These are phyloP conservation scores for Catharus minimus DNA, from an alignment of 2,113 vertebrate species.

Conservation along the genomic window DNA sequence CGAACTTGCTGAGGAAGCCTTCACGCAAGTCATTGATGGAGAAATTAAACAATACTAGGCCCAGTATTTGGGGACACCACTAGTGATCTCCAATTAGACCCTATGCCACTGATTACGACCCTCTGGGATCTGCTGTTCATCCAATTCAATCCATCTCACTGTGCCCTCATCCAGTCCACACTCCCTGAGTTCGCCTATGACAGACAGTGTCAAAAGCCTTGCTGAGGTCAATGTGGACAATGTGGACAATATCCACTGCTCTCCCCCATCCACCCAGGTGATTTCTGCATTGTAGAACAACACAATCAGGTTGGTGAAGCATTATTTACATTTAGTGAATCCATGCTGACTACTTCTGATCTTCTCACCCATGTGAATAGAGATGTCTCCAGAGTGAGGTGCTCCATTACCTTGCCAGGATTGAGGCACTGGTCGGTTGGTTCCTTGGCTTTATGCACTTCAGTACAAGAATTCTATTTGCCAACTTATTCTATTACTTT, in stretches of 20 bases:
- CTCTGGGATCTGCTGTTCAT: background rate
- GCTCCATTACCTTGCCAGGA: background rate
- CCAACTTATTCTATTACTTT: background rate
- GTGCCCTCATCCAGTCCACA: background rate
- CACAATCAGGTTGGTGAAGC: background rate
- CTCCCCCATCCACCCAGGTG: background rate
- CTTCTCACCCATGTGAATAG: background rate
- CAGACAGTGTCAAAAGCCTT: background rate
- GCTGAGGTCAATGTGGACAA: background rate
- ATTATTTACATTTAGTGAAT: background rate
- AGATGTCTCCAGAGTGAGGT: background rate
- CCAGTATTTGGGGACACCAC: background rate
- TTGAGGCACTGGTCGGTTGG: background rate
- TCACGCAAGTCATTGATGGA: background rate
- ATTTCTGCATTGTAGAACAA: background rate
- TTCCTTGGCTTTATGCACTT: background rate
- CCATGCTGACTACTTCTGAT: background rate
- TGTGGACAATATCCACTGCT: background rate
- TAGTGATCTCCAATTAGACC: background rate
- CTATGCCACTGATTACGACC: background rate
- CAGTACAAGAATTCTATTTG: background rate
- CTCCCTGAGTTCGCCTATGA: background rate
- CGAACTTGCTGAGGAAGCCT: background rate
- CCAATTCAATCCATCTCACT: background rate
- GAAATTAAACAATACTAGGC: background rate